These are phyloP conservation scores for Morus bassanus DNA, from an alignment of 2,797 vertebrate species.

Conservation along the genomic window DNA sequence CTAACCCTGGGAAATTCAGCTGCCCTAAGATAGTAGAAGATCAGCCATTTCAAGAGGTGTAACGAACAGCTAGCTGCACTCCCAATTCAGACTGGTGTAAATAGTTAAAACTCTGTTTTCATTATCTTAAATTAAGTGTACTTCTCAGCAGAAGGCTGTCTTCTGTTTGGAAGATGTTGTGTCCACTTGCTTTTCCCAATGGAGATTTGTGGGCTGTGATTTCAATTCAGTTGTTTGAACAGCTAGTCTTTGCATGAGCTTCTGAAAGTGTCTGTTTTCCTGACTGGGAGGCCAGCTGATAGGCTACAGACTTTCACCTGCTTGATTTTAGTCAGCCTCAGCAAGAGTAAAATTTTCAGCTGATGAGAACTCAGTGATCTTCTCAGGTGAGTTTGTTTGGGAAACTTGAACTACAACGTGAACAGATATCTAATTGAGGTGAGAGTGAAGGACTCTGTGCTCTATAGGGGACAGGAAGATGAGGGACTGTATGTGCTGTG, in stretches of 20 bases:
- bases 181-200: background rate
- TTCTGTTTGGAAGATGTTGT: background rate
- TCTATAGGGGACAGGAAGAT: background rate
- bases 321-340: background rate
- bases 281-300: background rate
- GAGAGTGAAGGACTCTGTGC: background rate
- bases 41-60: background rate
- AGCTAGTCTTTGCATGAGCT: background rate
- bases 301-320: background rate
- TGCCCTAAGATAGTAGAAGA: background rate
- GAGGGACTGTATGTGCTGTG: background rate
- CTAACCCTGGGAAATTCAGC: background rate
- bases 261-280: background rate
- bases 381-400: background rate
- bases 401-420: background rate
- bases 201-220: background rate
- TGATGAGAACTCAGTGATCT: background rate
- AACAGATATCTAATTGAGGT: background rate
- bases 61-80: background rate
- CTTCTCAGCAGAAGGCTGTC: background rate
- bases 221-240: background rate
- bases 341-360: background rate
- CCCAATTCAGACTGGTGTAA: background rate
- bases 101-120: background rate
- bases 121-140: background rate